Evolutionary conservation across 2,797 vertebrate species (phyloP).

Genomic region (Telmatherina bonti): DNA sequence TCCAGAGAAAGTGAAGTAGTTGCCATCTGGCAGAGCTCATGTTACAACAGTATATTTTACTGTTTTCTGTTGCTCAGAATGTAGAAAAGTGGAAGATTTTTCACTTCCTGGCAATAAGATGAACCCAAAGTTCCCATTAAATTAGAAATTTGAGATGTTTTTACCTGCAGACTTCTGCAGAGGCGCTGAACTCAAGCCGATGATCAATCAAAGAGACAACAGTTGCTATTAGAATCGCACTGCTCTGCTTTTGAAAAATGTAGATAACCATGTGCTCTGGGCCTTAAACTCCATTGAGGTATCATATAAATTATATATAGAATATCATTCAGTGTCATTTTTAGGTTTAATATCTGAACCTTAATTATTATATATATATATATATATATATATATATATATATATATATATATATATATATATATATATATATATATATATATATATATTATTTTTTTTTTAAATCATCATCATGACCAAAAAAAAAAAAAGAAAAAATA

Average conservation of each 20-base stretch:
- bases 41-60: slow-evolving; percentile 10
- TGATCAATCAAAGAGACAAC: slow-evolving; percentile 63
- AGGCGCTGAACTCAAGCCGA: slow-evolving; percentile 30
- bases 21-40: slow-evolving; percentile 19
- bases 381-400: too few species aligned
- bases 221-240: slow-evolving; percentile 30
- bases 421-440: too few species aligned
- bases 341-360: too few species aligned
- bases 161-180: slow-evolving; percentile 34
- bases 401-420: too few species aligned
- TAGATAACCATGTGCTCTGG: not conserved
- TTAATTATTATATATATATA: too few species aligned
- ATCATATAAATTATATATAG: not conserved
- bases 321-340: too few species aligned
- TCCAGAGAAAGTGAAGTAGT: slow-evolving; percentile 19
- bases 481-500: too few species aligned
- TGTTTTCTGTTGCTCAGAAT: slow-evolving; percentile 2
- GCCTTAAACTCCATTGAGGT: not conserved
- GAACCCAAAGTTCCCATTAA: slow-evolving; percentile 42
- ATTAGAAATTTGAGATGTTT: slow-evolving; percentile 32
- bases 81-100: not conserved
- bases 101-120: slow-evolving; percentile 25
- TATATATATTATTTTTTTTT: too few species aligned
- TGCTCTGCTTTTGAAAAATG: not conserved
- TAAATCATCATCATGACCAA: too few species aligned